Evolutionary conservation across 2,113 vertebrate species (phyloP).

Genomic region (Leptodactylus fuscus): DNA sequence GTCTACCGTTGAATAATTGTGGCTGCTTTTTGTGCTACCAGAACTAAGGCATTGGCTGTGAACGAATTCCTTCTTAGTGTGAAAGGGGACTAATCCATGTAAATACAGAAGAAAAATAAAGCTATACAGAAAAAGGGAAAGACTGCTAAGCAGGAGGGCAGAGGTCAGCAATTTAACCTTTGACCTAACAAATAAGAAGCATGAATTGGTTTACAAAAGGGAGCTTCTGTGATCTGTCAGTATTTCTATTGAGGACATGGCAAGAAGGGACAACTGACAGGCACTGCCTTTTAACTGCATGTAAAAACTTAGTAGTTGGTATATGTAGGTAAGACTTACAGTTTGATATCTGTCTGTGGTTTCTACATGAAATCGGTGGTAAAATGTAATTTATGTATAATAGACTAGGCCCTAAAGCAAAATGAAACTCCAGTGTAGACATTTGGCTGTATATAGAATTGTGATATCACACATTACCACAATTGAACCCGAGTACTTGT

Average conservation of each 20-base stretch:
- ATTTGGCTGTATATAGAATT: no score
- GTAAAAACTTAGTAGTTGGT: constrained; percentile 43
- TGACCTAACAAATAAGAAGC: constrained; percentile 99
- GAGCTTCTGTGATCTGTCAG: constrained; percentile 93
- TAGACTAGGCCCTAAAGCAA: no score
- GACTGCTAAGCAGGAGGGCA: constrained; percentile 85
- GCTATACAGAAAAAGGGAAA: constrained; percentile 91
- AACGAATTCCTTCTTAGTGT: constrained; percentile 97
- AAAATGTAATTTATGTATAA: no score
- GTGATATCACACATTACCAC: no score
- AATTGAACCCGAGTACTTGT: no score
- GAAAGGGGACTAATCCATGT: constrained; percentile 99
- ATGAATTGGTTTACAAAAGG: constrained; percentile 99
- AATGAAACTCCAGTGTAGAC: no score
- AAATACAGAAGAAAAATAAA: constrained; percentile 98
- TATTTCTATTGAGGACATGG: constrained; percentile 87
- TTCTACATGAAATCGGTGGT: not conserved
- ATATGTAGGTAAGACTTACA: constrained; percentile 4
- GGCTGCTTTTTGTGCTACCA: constrained; percentile 97
- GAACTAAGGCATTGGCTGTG: constrained; percentile 96
- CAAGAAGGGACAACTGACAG: constrained; percentile 86
- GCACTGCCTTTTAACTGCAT: constrained; percentile 81
- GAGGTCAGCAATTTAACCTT: constrained; percentile 99
- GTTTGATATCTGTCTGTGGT: not conserved
- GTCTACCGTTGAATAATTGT: constrained; percentile 97